Conservation (phyloP, 2,113 vertebrate species). For the Lates calcarifer region DNA sequence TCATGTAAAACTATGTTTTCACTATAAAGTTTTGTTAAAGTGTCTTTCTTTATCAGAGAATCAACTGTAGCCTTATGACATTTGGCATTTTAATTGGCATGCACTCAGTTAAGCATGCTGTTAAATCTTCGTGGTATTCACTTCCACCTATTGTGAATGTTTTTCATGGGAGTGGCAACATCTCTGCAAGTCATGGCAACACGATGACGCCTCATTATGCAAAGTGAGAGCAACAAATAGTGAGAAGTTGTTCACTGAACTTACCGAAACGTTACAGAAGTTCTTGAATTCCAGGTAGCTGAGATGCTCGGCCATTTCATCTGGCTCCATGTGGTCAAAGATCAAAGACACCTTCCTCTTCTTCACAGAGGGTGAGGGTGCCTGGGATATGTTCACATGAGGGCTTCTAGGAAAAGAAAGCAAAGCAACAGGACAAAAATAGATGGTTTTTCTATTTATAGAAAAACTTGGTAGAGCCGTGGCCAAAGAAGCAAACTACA, state of each 20-base stretch:
- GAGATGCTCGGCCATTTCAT: constrained; percentile 91
- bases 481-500: constrained; percentile 5
- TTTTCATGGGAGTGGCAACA: not conserved
- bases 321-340: constrained; percentile 92
- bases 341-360: constrained; percentile 95
- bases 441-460: not conserved
- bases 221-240: not conserved
- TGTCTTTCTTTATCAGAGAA: not conserved
- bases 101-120: not conserved
- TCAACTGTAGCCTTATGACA: not conserved
- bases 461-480: not conserved
- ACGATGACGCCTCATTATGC: not conserved
- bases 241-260: constrained; percentile 34
- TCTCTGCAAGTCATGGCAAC: not conserved
- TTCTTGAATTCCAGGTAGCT: constrained; percentile 93
- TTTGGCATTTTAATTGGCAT: not conserved
- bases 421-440: constrained; percentile 15
- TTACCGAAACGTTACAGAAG: constrained; percentile 91
- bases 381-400: constrained; percentile 75
- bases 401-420: constrained; percentile 70
- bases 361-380: constrained; percentile 88
- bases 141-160: not conserved
- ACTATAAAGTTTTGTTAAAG: not conserved
- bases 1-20: not conserved
- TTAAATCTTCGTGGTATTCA: not conserved